Conservation (phyloP, 1,140 invertebrate genomes). For the Muscidifurax raptorellus region DNA sequence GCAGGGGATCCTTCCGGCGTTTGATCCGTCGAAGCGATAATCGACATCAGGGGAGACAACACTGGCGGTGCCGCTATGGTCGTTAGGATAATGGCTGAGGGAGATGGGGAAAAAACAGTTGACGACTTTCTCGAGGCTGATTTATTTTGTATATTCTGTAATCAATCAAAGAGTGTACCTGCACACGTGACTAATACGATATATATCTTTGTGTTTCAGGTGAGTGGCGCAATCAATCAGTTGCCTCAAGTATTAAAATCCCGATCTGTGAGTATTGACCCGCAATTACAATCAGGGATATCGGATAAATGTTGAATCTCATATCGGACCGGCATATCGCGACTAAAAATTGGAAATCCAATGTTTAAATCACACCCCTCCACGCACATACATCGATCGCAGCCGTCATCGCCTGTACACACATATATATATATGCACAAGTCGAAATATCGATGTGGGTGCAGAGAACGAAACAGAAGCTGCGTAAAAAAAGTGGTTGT, state of each 20-base stretch:
- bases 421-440: too few species aligned
- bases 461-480: too few species aligned
- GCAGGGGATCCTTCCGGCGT: background rate
- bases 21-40: constrained; percentile 2
- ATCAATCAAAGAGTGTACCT: too few species aligned
- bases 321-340: background rate
- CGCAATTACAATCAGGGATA: background rate
- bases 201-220: constrained; percentile 21
- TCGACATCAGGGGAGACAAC: background rate
- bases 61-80: background rate
- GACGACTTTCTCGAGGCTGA: too few species aligned
- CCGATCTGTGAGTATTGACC: constrained; percentile 10
- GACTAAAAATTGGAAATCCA: background rate
- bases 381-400: background rate
- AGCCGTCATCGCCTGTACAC: too few species aligned
- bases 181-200: background rate
- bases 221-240: background rate
- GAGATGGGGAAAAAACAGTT: background rate
- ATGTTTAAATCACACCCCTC: background rate
- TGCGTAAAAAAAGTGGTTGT: too few species aligned
- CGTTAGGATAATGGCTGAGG: background rate
- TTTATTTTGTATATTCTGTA: too few species aligned
- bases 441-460: too few species aligned
- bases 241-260: background rate
- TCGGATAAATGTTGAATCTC: background rate